Conservation (phyloP, 2,888 invertebrate species). For the Xylota segnis region DNA sequence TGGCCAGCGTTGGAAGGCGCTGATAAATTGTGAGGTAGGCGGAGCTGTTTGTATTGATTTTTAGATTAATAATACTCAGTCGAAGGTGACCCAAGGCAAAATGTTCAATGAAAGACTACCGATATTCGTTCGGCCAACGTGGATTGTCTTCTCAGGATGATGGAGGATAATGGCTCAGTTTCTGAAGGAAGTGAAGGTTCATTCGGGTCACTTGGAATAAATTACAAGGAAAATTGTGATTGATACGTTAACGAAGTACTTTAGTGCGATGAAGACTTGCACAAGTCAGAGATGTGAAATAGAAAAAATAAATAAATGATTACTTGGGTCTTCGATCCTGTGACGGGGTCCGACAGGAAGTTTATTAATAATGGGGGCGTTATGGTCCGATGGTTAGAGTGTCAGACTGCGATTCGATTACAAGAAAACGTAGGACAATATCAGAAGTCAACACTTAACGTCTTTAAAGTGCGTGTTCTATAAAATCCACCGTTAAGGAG, state of each 20-base stretch:
- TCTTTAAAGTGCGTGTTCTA: too few species aligned
- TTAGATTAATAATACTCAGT: conserved; percentile 28
- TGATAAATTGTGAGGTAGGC: not conserved
- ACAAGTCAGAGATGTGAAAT: not conserved
- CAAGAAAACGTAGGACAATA: too few species aligned
- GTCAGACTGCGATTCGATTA: too few species aligned
- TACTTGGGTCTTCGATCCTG: not conserved
- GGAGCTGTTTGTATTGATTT: conserved; percentile 28
- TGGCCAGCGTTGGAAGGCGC: not conserved
- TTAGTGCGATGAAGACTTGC: not conserved
- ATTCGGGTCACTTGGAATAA: conserved; percentile 1
- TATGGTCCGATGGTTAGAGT: too few species aligned
- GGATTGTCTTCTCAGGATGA: conserved; percentile 12
- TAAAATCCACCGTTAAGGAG: too few species aligned
- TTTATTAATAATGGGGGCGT: too few species aligned
- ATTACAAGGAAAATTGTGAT: conserved; percentile 17
- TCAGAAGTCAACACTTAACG: too few species aligned
- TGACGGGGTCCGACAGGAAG: not conserved
- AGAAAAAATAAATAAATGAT: conserved; percentile 18
- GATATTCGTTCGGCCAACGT: not conserved
- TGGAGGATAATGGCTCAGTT: conserved; percentile 9
- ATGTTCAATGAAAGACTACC: not conserved
- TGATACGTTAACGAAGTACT: not conserved
- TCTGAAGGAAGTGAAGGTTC: not conserved
- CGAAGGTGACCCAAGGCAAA: conserved; percentile 34